Evolutionary conservation across 2,888 invertebrate species (phyloP), one percentile per base, ranked within the genome.

Genomic region (Cosmopolites sordidus): DNA sequence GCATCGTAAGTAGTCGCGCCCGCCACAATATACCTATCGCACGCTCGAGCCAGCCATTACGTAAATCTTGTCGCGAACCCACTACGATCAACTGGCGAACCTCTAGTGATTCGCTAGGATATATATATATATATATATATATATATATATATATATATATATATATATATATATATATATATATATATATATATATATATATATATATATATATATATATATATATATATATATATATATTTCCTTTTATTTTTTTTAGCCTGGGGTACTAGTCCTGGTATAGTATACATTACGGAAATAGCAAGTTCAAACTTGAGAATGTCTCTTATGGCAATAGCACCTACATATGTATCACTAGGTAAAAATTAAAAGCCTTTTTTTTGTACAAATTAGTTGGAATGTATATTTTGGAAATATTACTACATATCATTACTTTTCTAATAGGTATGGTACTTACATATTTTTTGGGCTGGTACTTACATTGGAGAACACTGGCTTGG

Each of bases 261-360:
- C 1, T 71, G 80, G 67, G 79, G 79, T 11, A 78, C 80, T 1
- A 80, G 79, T 60, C 81, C 82, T 3, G 81, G 79, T 1, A 78
- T 81, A 49, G 81, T 81, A 12, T 82, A 82, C 66, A 80, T 81
- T 48, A 81, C 81, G 11, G 82, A 82, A 69, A 78, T 82, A 1
- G 79, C 81, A 0, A 71, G 78, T 42, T 78, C 81, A 1, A 80
- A 81, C 63, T 67, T 81, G 33, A 66, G 82, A 50, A 81, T 81
- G 38, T 78, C 81, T 6, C 67, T 82, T 38, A 78, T 81, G 62
- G 80, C 80, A n/a, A 74, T 77, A 22, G 79, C 79, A 6, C 81
- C 81, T 1, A 77, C 79, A 2, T 74, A 79, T 59, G 80, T 80
- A 2, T 80, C 81, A 1, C 69, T 81, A 56, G 82, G 81, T 76